phyloP scores from a whole-genome alignment of 2,888 invertebrate species.

The Bombylius major region DNA sequence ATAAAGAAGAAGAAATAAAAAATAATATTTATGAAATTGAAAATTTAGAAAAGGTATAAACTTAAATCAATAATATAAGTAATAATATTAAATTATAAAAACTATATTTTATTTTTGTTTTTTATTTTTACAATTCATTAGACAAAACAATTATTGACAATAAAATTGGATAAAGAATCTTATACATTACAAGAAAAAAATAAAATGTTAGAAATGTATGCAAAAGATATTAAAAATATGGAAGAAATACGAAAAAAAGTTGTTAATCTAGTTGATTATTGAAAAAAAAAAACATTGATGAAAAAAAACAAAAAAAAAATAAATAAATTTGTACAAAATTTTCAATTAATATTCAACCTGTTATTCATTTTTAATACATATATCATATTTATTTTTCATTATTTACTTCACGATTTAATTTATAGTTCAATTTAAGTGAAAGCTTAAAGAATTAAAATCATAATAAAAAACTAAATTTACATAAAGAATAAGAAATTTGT shows the following conservation, averaged over 20 bases:
- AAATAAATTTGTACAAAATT: too few relatives aligned
- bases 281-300: too few relatives aligned
- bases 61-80: background rate
- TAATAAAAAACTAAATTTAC: too few relatives aligned
- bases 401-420: too few relatives aligned
- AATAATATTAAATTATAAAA: background rate
- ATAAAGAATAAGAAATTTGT: too few relatives aligned
- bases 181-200: slow-evolving; percentile 5
- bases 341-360: too few relatives aligned
- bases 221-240: slow-evolving; percentile 6
- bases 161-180: slow-evolving; percentile 1
- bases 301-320: too few relatives aligned
- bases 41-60: slow-evolving; percentile 3
- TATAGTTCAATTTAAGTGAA: too few relatives aligned
- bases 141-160: slow-evolving; percentile 2
- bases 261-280: background rate
- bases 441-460: too few relatives aligned
- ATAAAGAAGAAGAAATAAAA: slow-evolving; percentile 4
- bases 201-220: slow-evolving; percentile 5
- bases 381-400: too few relatives aligned
- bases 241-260: slow-evolving; percentile 10
- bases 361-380: too few relatives aligned
- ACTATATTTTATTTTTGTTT: background rate
- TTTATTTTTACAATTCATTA: background rate
- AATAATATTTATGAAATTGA: slow-evolving; percentile 6